Conservation (phyloP, 2,797 vertebrate species). For the Pelobates cultripes region DNA sequence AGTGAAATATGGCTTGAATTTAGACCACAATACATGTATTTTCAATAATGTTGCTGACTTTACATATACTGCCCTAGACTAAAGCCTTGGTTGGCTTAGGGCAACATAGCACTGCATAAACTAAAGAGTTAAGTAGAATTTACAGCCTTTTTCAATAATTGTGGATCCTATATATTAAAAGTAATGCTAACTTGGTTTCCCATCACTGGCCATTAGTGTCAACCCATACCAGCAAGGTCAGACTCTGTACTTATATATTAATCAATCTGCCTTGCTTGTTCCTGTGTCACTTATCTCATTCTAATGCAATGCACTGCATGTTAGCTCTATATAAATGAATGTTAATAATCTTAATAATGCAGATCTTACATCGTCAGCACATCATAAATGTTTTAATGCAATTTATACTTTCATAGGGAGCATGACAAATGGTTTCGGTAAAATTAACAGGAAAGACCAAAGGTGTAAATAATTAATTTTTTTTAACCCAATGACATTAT, state of each 20-base stretch:
- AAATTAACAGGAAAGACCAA: not conserved
- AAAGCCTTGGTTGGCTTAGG: too few relatives aligned
- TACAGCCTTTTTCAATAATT: too few relatives aligned
- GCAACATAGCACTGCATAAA: too few relatives aligned
- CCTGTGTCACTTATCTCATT: not conserved
- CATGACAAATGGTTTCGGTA: not conserved
- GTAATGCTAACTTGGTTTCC: not conserved
- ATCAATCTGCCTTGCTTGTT: not conserved
- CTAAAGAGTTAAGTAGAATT: too few relatives aligned
- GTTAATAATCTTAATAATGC: not conserved
- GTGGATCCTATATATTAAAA: too few relatives aligned
- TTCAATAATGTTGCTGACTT: too few relatives aligned
- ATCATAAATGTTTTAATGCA: not conserved
- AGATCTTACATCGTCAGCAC: not conserved
- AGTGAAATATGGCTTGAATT: too few relatives aligned
- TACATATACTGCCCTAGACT: too few relatives aligned
- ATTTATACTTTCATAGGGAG: not conserved
- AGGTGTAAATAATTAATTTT: constrained; percentile 6
- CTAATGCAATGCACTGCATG: not conserved
- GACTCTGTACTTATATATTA: not conserved
- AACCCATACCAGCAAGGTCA: not conserved
- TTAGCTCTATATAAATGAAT: not conserved
- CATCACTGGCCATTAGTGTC: not conserved
- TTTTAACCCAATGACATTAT: not conserved
- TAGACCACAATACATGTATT: too few relatives aligned